phyloP scores from a whole-genome alignment of 1,140 invertebrate species.

The Diachasma alloeum region DNA sequence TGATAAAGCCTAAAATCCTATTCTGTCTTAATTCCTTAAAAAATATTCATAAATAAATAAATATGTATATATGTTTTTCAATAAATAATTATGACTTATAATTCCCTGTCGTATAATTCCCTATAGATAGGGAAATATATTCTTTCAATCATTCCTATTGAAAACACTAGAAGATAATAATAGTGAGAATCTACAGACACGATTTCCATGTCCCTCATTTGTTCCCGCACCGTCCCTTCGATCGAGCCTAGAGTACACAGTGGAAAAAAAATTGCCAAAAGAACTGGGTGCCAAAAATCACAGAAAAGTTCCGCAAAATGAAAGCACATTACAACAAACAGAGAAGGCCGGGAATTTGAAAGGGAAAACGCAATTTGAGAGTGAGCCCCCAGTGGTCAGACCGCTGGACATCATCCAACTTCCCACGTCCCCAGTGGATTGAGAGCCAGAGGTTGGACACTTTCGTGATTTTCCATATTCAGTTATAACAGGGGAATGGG shows the following conservation, averaged over 20 bases:
- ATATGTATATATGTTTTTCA: too few species aligned
- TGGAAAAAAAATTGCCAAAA: too few species aligned
- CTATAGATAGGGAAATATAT: too few species aligned
- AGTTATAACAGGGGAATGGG: conserved; percentile 31
- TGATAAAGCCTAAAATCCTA: too few species aligned
- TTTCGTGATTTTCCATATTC: conserved; percentile 44
- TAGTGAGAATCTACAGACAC: not conserved
- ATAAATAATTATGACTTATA: too few species aligned
- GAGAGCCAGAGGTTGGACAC: not conserved
- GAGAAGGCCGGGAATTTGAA: conserved; percentile 30
- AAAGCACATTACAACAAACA: not conserved
- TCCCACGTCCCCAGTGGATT: not conserved
- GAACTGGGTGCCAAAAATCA: not conserved
- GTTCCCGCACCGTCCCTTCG: too few species aligned
- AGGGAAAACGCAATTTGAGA: conserved; percentile 40
- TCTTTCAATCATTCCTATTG: too few species aligned
- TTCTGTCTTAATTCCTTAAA: too few species aligned
- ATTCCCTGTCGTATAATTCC: too few species aligned
- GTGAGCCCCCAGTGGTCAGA: conserved; percentile 37
- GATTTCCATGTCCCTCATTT: not conserved
- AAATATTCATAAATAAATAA: too few species aligned
- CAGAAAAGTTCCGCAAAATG: not conserved
- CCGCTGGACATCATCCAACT: conserved; percentile 11
- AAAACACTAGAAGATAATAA: too few species aligned
- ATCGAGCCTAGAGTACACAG: too few species aligned